Evolutionary conservation across 2,113 vertebrate genomes (phyloP).

Genomic region (Ploceus nigricollis): DNA sequence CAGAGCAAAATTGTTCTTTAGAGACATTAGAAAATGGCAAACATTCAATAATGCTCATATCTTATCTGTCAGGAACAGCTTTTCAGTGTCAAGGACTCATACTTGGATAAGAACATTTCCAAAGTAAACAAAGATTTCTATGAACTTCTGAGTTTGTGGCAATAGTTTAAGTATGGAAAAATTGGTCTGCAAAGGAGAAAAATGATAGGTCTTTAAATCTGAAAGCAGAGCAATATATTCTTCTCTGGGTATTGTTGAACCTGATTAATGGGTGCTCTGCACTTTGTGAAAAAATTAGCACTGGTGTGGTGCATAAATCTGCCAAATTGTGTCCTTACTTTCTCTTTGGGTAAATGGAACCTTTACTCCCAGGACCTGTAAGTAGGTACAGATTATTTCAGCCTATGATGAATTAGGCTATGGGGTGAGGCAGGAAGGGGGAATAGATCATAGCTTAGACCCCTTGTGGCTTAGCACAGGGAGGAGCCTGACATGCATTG

Average conservation of each 20-base stretch:
- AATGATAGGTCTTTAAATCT: not conserved
- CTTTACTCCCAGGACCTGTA: not conserved
- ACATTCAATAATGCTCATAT: not conserved
- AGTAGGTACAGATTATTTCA: not conserved
- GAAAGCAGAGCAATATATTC: not conserved
- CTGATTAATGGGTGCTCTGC: not conserved
- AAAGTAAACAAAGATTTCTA: not conserved
- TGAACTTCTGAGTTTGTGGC: not conserved
- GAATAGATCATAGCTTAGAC: not conserved
- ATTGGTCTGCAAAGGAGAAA: not conserved
- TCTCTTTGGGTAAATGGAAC: not conserved
- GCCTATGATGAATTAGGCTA: not conserved
- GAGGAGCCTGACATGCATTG: not conserved
- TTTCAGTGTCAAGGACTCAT: not conserved
- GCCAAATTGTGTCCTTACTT: rapidly evolving
- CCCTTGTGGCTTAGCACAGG: not conserved
- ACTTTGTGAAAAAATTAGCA: not conserved
- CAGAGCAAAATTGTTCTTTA: not conserved
- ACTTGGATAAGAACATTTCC: not conserved
- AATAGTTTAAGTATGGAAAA: not conserved
- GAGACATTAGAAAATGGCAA: not conserved
- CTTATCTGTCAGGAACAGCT: conserved; percentile 7
- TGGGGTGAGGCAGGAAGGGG: not conserved
- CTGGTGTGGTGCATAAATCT: not conserved
- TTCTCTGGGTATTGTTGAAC: not conserved